Evolutionary conservation across 2,113 vertebrate genomes (phyloP).

Genomic region (Copsychus sechellarum): DNA sequence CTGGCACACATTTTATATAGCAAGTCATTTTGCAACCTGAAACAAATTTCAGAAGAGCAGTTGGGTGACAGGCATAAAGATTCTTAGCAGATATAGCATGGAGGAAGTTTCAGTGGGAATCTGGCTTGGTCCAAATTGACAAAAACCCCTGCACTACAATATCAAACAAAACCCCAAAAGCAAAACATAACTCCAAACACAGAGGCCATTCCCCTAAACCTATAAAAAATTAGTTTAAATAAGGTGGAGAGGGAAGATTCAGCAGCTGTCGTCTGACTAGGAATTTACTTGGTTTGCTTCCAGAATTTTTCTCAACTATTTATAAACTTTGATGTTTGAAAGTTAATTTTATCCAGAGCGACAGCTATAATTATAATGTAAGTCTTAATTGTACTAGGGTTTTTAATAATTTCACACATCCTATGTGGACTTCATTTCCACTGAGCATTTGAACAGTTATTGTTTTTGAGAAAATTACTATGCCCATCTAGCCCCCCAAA

Average conservation of each 20-base stretch:
- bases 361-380: not conserved
- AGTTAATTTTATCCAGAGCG: not conserved
- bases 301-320: not conserved
- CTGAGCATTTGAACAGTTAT: not conserved
- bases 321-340: not conserved
- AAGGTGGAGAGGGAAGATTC: not conserved
- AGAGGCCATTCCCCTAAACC: not conserved
- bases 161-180: not conserved
- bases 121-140: not conserved
- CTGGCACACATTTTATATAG: not conserved
- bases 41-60: not conserved
- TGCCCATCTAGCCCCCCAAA: fast-evolving
- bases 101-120: not conserved
- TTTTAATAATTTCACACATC: not conserved
- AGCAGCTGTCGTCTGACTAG: not conserved
- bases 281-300: not conserved
- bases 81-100: not conserved
- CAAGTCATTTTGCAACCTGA: not conserved
- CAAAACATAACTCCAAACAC: not conserved
- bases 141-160: not conserved
- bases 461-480: not conserved
- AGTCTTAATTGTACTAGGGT: not conserved
- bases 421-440: not conserved
- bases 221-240: not conserved
- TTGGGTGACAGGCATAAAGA: not conserved